Percentiles rank a stretch among this genome's conserved stretches.
Evolutionary conservation across 2,113 vertebrate species (phyloP).

Genomic region (Aegithalos caudatus): DNA sequence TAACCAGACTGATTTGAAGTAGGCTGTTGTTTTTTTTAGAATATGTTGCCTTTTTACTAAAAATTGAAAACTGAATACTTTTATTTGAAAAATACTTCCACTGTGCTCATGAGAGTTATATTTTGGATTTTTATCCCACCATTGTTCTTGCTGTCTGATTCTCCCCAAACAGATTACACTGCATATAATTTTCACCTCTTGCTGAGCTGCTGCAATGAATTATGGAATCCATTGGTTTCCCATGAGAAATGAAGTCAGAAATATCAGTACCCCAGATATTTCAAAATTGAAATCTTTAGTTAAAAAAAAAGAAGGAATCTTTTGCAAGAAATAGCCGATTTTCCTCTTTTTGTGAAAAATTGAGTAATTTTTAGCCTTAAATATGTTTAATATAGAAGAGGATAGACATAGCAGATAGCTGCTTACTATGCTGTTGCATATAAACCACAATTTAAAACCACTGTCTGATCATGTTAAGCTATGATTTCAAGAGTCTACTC

Average conservation of each 20-base stretch:
- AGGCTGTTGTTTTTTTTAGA: not conserved
- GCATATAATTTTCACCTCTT: slow-evolving; percentile 35
- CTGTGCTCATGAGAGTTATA: not conserved
- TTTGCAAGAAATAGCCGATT: not conserved
- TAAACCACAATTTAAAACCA: not conserved
- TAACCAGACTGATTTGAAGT: not conserved
- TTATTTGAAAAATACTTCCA: not conserved
- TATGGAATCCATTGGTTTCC: slow-evolving; percentile 2
- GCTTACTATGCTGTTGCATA: not conserved
- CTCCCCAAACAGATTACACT: slow-evolving; percentile 4
- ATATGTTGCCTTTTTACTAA: not conserved
- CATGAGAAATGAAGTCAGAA: not conserved
- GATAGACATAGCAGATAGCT: not conserved
- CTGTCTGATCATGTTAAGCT: not conserved
- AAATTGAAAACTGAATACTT: slow-evolving; percentile 3
- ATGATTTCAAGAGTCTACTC: not conserved
- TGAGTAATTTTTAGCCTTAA: not conserved
- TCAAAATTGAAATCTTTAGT: not conserved
- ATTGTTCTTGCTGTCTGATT: slow-evolving; percentile 41
- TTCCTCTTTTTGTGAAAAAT: not conserved
- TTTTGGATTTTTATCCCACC: slow-evolving; percentile 14
- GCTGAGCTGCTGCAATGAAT: slow-evolving; percentile 50
- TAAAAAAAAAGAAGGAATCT: not conserved
- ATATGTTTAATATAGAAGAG: not conserved
- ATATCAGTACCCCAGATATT: slow-evolving; percentile 3